Conservation (phyloP, 2,113 vertebrate species). For the Tichodroma muraria region DNA sequence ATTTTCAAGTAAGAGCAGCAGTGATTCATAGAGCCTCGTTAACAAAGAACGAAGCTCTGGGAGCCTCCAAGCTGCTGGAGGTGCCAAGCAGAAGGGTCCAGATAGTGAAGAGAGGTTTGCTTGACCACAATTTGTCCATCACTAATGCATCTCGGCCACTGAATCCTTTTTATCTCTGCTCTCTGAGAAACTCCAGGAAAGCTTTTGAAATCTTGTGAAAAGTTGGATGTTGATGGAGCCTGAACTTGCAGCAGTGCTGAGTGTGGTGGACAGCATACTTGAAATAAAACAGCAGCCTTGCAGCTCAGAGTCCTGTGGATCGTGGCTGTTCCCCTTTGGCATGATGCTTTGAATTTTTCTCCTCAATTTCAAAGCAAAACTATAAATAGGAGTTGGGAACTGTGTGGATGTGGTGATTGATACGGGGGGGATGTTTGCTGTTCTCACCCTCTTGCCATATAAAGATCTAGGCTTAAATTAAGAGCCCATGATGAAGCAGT, state of each 20-base stretch:
- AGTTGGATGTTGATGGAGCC: not conserved
- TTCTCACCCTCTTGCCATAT: not conserved
- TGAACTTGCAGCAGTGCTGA: not conserved
- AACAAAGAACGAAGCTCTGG: not conserved
- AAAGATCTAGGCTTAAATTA: not conserved
- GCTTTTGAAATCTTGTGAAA: not conserved
- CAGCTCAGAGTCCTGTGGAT: not conserved
- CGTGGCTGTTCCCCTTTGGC: not conserved
- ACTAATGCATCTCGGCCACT: not conserved
- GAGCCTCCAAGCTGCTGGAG: not conserved
- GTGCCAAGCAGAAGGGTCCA: not conserved
- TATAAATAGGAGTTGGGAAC: constrained; percentile 25
- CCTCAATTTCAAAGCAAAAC: not conserved
- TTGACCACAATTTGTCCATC: not conserved
- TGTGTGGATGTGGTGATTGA: not conserved
- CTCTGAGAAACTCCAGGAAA: not conserved
- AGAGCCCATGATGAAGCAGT: not conserved
- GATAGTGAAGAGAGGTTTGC: not conserved
- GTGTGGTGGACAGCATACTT: not conserved
- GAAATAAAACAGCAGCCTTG: not conserved
- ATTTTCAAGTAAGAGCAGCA: not conserved
- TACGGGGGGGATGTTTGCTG: not conserved
- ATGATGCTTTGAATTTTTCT: not conserved
- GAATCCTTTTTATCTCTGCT: not conserved
- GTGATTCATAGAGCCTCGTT: not conserved